Evolutionary conservation across 2,797 vertebrate genomes (phyloP), one percentile per base, ranked within the genome.

Genomic region (Molossus molossus): DNA sequence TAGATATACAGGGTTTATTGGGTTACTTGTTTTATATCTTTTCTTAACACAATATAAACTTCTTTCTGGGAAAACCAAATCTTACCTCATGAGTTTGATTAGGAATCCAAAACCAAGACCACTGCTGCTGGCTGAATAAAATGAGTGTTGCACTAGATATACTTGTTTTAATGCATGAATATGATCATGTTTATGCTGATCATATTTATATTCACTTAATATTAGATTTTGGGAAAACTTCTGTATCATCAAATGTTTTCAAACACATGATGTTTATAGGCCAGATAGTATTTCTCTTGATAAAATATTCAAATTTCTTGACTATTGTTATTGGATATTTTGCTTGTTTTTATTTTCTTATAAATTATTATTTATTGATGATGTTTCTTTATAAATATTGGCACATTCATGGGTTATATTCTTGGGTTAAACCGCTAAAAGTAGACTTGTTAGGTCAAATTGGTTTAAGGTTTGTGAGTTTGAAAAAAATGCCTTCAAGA

Each of bases 401-500:
- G 18, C 62, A 6, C 13, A 88, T 77, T 62, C 9, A 29, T 88
- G 14, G 33, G 8, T 65, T 92, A 48, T 67, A 73, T 18, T 80
- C 64, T 73, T 70, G 90, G 21, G 12, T 29, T 62, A 79, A 94
- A 27, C 57, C 3, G 13, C 45, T 69, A 77, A 27, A 92, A 77
- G 14, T 65, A 86, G 37, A 91, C 87, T 73, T 33, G 1, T 58
- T 72, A 8, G 21, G 40, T 91, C 55, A 94, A 79, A 69, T 57
- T 29, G 77, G 2, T 48, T 60, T 81, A 89, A 45, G 5, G 14
- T 88, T 80, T 72, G 0, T 79, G 70, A 57, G 20, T 79, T 62
- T 72, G 91, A 62, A 88, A 40, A 93, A 96, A 87, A 81, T 85
- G 3, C 69, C 33, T 95, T 84, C 55, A 48, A 73, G 58, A 85